Evolutionary conservation across 1,140 invertebrate genomes (phyloP), one percentile per base, ranked within the genome.

Genomic region (Drosophila athabasca): DNA sequence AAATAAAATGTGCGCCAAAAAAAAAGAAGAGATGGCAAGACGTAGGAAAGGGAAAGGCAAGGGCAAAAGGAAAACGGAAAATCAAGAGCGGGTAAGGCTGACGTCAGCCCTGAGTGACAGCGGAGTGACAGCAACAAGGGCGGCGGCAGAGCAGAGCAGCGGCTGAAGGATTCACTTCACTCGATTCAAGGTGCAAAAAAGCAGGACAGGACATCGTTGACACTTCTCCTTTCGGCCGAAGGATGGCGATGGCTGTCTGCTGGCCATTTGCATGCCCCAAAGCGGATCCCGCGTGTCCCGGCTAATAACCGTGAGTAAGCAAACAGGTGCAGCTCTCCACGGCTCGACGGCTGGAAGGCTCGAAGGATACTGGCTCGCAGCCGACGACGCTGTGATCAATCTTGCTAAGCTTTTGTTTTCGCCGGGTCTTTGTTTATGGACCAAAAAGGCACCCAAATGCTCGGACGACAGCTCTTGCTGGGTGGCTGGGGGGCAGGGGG

Each of bases 341-440:
- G 35, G 35, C 35, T 31, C 9, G 8, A 9, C 4, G 11, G 11
- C 35, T 31, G 2, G 31, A 31, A 13, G 35, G 11, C 35, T 39
- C 11, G 35, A 39, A 39, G 35, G 35, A 13, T 39, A 35, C 24
- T 26, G 24, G 24, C 24, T 11, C 3, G 3, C 31, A 8, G 41
- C 48, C 26, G 55, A 45, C 62, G 41, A 66, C 43, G 67, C 66
- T 83, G 83, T 88, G 83, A 87, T 87, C 83, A 87, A 87, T 87
- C 83, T 87, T 79, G 83, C 79, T 87, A 87, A 87, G 83, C 83
- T 87, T 87, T 87, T 87, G 83, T 87, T 87, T 88, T 89, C 83
- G 76, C 84, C 75, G 76, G 76, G 61, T 75, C 88, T 85, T 88
- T 88, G 81, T 85, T 76, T 85, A 62, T 79, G 75, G 44, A 79